Base-by-base conservation (phyloP, 1,140 invertebrate genomes). In the Lepidotrigona ventralis region DNA sequence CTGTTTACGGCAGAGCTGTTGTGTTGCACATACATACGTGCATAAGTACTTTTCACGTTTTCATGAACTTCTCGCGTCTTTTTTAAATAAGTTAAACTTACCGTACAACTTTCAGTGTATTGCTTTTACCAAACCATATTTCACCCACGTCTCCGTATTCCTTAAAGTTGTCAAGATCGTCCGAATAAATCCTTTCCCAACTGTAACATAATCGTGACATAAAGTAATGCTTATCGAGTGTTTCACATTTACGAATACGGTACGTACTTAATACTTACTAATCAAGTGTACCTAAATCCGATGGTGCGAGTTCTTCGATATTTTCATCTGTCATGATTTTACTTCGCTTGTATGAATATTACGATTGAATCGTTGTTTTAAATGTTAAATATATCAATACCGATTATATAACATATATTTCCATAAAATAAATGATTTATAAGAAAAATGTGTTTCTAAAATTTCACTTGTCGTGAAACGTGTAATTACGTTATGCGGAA, bases 121-220 rank as follows among this genome's bases (percentile, higher is more conserved):
- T 97, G 75, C 96, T 96, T 92, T 97, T 96, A 17, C 98, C 98
- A 92, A 99, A 99, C 98, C 98, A 99, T 63, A 99, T 95, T 92
- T 99, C 98, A 12, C 98, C 98, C 21, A 97, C 95, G 92, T 99
- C 98, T 6, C 98, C 98, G 92, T 97, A 95, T 83, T 96, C 96
- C 73, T 96, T 95, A 91, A 97, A 99, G 93, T 98, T 98, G 54
- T 95, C 93, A 58, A 98, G 95, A 94, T 99, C 98, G 79, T 95
- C 95, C 71, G 95, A 93, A 92, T 99, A 99, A 19, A 96, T 94
- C 70, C 96, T 94, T 90, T 98, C 97, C 98, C 98, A 99, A 93
- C 96, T 97, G 91, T 86, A 94, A 94, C 33, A 77, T 46, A 73
- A 66, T 74, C 33, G 71, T 81, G 63, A 73, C 1, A 54, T 54